Base-by-base conservation (phyloP, 2,113 vertebrate species). In the Poeciliopsis retropinna region DNA sequence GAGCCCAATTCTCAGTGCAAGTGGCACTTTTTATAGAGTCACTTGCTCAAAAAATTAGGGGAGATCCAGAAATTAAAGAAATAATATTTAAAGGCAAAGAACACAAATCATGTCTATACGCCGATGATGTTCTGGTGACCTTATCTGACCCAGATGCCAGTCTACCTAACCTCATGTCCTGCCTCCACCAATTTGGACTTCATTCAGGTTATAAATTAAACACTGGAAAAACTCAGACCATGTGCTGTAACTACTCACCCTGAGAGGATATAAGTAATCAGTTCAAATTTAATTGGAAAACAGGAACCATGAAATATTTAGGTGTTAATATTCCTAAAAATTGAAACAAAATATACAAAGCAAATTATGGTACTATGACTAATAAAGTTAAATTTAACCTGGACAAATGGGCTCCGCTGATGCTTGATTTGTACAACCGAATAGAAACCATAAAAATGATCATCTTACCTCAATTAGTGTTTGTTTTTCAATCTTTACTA, bases 401-500 rank as follows among this genome's bases (percentile, higher is more conserved):
- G 17, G 29, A 57, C 17, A 69, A 17, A 57, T 69, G 67, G 67
- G 17, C 67, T n/a, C 30, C 67, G 0, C 47, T 69, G 44, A 57
- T 2, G 17, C 47, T 54, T 11, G n/a, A 57, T n/a, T 57, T 54
- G 8, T 32, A 69, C 4, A 69, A n/a, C 13, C 5, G 51, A n/a
- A 70, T 70, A 60, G 51, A 70, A 57, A 70, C 7, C 0, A 60
- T 70, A 54, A 69, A 69, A 14, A 69, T 69, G 28, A 57, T 69
- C 1, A 14, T 54, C 32, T 54, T 30, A 3, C 2, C 30, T 30
- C 30, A 30, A 30, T 3, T 30, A 3, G 2, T 60, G 9, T 70
- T 34, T 4, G 25, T 34, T 27, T 70, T 70, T 34, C 68, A 60
- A 34, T 60, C 30, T 4, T 9, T 70, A 37, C 19, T 19, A 51